Evolutionary conservation across 2,888 invertebrate genomes (phyloP), one percentile per base, ranked within the genome.

Genomic region (Temnothorax rugatulus): DNA sequence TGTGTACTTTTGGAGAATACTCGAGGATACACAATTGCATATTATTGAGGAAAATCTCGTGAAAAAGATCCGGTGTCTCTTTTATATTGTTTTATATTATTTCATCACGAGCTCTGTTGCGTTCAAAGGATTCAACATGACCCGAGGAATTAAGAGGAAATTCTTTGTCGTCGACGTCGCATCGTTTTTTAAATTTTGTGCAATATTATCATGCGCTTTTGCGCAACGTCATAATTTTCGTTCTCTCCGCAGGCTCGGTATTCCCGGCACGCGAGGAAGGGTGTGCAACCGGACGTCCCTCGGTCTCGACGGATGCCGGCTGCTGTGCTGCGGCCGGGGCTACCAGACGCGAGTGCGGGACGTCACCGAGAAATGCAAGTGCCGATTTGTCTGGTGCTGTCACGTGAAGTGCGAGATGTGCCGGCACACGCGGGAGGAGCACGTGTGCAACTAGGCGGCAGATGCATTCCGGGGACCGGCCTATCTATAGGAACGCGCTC

Each of bases 311-410:
- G 98, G 98, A 25, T 98, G 98, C 94, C 96, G 97, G 18, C 95
- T 98, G 61, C 96, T 98, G 75, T 98, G 98, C 95, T 98, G 98
- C 94, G 98, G 98, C 0, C 96, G 98, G 83, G 98, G 98, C 15
- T 98, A 98, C 95, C 98, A 98, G 94, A 98, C 98, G 7, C 95
- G 97, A 82, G 97, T 98, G 2, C 96, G 97, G 54, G 97, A 98
- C 91, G 97, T 98, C 85, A 97, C 97, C 92, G 98, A 98, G 93
- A 98, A 98, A 94, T 98, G 98, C 95, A 97, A 97, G 93, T 98
- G 98, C 94, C 97, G 97, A 90, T 98, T 98, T 94, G 97, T 98
- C 84, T 98, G 98, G 98, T 98, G 98, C 95, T 98, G 98, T 95
- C 96, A 97, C 89, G 98, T 98, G 2, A 97, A 97, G 91, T 98